A percentile compares a stretch with the other conserved stretches of the same genome.
These are phyloP conservation scores for Turritopsis dohrnii DNA, from an alignment of 30 jellyfish, hydroid and myxozoan genomes.

Conservation along the genomic window DNA sequence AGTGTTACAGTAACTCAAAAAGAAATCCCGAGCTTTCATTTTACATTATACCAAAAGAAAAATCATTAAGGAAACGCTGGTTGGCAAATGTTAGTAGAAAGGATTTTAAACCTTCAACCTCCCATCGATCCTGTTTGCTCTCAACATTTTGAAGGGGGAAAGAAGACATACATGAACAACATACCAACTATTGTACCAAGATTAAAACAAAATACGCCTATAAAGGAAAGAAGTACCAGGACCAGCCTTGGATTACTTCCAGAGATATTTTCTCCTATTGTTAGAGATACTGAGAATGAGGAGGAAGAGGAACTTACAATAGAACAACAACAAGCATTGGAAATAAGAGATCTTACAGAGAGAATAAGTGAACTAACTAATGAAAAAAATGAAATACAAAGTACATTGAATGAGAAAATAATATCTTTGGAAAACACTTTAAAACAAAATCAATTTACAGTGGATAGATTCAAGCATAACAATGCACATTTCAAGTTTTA, in stretches of 20 bases:
- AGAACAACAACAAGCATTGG: background rate
- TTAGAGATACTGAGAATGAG: background rate
- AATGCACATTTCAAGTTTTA: conserved; percentile 32
- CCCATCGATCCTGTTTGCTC: conserved; percentile 22
- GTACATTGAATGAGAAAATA: too few species aligned
- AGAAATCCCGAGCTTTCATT: background rate
- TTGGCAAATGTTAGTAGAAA: conserved; percentile 26
- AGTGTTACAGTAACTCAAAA: background rate
- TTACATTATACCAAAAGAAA: conserved; percentile 14
- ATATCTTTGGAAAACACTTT: background rate
- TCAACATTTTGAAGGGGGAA: conserved; percentile 18
- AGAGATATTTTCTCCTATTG: background rate
- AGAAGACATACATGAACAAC: conserved; percentile 10
- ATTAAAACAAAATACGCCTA: conserved; percentile 1
- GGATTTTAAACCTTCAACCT: conserved; percentile 13
- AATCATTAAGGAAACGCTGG: conserved; percentile 14
- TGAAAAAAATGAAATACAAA: too few species aligned
- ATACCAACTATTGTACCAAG: conserved; percentile 33
- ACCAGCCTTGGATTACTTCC: too few species aligned
- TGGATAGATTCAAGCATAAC: conserved; percentile 19
- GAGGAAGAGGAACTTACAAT: background rate
- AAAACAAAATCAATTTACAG: background rate
- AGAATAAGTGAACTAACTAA: too few species aligned
- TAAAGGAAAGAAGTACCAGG: too few species aligned
- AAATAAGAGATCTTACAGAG: background rate